Conservation (phyloP, 2,113 vertebrate species). For the Felis catus region F.catus_Fca126_mat1.0 CM031416.1:22119501-22120000, state of each 20-base stretch:
- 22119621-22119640: not conserved
- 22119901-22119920: not conserved
- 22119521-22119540: not conserved
- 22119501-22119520: not conserved
- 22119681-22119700: not conserved
- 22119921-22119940: not conserved
- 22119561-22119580: not conserved
- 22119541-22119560: not conserved
- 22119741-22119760: no score
- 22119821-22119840: not conserved
- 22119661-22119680: not conserved
- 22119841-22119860: not conserved
- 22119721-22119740: no score
- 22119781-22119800: no score
- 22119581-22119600: not conserved
- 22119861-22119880: not conserved
- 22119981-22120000: not conserved
- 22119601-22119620: not conserved
- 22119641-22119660: not conserved
- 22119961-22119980: not conserved
- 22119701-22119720: no score
- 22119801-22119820: no score
- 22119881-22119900: not conserved
- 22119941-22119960: not conserved
- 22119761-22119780: no score